Evolutionary conservation across 2,797 vertebrate species (phyloP), one percentile per base, ranked within the genome.

Genomic region (Labroides dimidiatus): DNA sequence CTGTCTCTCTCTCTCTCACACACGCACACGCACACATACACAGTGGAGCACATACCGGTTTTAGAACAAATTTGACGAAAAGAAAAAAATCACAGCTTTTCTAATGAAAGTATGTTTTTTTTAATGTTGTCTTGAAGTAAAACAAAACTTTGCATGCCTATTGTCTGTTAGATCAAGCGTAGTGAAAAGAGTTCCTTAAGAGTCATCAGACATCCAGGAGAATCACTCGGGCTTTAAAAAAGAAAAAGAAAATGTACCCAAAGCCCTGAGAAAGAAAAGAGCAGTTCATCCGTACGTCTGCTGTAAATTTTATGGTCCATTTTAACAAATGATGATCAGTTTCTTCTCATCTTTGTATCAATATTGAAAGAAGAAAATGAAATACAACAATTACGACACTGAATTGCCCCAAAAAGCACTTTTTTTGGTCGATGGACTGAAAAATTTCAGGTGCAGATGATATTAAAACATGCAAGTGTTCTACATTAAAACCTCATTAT

Each of bases 11-110:
- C 7, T 2, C 54, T 53, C 45, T 51, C 58, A 57, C 51, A 42
- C 44, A 50, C 49, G 17, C 23, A 51, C 24, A 51, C 23, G 30
- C 16, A 41, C 23, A 33, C 45, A 30, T 16, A 61, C 64, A 49
- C 27, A 48, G 14, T 1, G 7, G 30, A 33, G 24, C 30, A 1
- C 37, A 39, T 6, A 13, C 37, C 13, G 3, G 8, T 6, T 9
- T 33, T 4, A 6, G 1, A 6, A 33, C 30, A 33, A 33, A 4
- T 8, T 4, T 27, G 24, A 27, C 6, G 24, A 27, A 3, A 27
- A 6, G 6, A 27, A 27, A 27, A 27, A 3, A 27, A 27, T 50
- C 4, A 1, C 20, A 48, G 23, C 42, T 24, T 62, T n/a, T 37
- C 30, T 58, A 15, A 10, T 39, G 6, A 36, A 47, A 56, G 48